phyloP scores from a whole-genome alignment of 2,797 vertebrate genomes.

The Loriculus beryllinus region DNA sequence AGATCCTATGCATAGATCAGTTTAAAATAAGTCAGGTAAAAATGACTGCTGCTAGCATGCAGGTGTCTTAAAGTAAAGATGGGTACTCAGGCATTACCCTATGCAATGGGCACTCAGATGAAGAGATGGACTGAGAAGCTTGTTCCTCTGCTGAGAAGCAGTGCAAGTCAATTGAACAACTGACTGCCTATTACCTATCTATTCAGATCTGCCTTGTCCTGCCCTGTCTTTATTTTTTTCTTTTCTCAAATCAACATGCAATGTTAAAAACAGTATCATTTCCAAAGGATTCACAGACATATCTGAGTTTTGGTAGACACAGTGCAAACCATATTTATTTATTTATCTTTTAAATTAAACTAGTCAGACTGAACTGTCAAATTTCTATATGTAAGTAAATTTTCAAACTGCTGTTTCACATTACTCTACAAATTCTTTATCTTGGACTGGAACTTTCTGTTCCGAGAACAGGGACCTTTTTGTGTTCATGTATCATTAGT shows the following conservation, averaged over 20 bases:
- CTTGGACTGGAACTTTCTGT: not conserved
- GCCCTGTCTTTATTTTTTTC: not conserved
- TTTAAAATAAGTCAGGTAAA: not conserved
- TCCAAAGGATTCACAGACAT: not conserved
- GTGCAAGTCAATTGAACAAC: not conserved
- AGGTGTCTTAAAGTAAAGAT: not conserved
- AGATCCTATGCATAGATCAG: not conserved
- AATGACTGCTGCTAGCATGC: not conserved
- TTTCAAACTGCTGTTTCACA: not conserved
- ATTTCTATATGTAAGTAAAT: not conserved
- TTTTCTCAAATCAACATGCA: not conserved
- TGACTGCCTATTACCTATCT: not conserved
- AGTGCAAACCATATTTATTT: not conserved
- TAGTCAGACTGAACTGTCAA: not conserved
- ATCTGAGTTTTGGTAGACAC: not conserved
- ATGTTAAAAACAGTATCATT: not conserved
- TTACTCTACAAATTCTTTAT: not conserved
- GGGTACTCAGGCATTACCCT: not conserved
- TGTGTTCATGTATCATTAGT: not conserved
- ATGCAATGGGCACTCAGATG: not conserved
- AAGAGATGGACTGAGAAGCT: not conserved
- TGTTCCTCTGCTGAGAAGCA: not conserved
- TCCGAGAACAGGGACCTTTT: not conserved
- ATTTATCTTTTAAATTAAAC: not conserved
- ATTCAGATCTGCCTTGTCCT: not conserved